Conservation (phyloP, 2,113 vertebrate species). For the Piprites chloris region DNA sequence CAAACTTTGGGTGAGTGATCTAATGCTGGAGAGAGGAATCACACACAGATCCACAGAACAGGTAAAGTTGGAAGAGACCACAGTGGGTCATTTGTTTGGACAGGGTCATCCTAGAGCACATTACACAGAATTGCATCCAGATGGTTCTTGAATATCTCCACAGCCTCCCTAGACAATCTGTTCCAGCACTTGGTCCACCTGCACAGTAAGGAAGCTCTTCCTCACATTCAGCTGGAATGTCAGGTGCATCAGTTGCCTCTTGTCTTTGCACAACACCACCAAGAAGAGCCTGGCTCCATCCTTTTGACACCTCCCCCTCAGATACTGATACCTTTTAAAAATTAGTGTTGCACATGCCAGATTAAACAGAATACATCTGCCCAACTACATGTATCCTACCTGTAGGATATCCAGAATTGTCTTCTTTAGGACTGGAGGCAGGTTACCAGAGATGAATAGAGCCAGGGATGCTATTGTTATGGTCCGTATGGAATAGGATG, state of each 20-base stretch:
- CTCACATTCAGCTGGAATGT: not conserved
- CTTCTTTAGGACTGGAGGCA: not conserved
- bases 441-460: not conserved
- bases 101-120: not conserved
- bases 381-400: not conserved
- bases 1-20: not conserved
- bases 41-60: not conserved
- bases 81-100: not conserved
- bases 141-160: not conserved
- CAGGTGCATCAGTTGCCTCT: not conserved
- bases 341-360: not conserved
- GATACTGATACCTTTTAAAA: not conserved
- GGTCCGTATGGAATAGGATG: not conserved
- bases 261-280: not conserved
- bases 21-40: not conserved
- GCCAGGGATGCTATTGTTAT: not conserved
- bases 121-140: not conserved
- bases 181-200: not conserved
- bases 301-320: not conserved
- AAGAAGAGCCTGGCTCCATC: not conserved
- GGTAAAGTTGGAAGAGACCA: not conserved
- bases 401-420: not conserved
- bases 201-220: not conserved
- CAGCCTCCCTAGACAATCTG: fast-evolving
- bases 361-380: not conserved